These are phyloP conservation scores for Patella caerulea DNA, from an alignment of 2,888 invertebrate species.

Conservation along the genomic window DNA sequence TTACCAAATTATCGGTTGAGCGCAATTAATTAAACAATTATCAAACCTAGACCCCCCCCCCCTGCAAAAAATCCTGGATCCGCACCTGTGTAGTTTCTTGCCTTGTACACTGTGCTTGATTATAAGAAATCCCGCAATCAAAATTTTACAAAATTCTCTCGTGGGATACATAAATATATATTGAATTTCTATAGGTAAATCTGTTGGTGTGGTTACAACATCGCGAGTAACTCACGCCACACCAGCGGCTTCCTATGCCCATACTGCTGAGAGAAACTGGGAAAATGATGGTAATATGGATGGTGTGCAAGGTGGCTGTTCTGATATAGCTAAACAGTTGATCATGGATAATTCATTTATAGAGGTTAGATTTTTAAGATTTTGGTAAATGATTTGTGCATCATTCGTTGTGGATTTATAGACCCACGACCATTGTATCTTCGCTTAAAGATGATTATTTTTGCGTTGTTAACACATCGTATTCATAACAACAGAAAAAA, in stretches of 20 bases:
- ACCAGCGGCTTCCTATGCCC: conserved; percentile 64
- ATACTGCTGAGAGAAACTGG: conserved; percentile 57
- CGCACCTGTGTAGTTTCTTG: no score
- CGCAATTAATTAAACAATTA: no score
- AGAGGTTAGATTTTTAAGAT: conserved; percentile 35
- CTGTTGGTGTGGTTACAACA: conserved; percentile 63
- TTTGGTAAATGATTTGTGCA: no score
- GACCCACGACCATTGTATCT: no score
- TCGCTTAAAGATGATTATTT: no score
- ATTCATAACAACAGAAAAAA: no score
- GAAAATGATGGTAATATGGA: conserved; percentile 33
- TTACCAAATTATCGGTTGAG: no score
- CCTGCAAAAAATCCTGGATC: no score
- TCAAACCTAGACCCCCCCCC: no score
- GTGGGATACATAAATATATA: neutral
- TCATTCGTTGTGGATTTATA: no score
- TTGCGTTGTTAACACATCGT: no score
- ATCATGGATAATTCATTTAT: conserved; percentile 51
- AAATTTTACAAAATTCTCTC: neutral
- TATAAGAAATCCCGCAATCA: no score
- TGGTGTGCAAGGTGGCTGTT: conserved; percentile 33
- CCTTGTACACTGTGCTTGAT: neutral
- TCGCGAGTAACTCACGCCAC: conserved; percentile 68
- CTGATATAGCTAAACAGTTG: conserved; percentile 60
- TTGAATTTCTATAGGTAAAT: conserved; percentile 47